phyloP scores from a whole-genome alignment of 2,888 invertebrate genomes.

The Noctuana brunneofusca region DNA sequence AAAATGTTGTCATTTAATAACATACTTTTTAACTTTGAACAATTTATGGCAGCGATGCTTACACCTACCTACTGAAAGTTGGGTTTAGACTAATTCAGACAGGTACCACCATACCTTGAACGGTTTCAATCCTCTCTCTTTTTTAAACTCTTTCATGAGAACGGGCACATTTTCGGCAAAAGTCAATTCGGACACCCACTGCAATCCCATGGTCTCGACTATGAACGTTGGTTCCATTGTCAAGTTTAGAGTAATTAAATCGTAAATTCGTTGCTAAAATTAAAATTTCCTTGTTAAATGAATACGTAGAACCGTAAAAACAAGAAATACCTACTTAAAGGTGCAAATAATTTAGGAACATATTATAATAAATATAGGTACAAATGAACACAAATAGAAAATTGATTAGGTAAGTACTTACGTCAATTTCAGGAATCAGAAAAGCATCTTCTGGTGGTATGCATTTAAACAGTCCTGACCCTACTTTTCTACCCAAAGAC shows the following conservation, averaged over 20 bases:
- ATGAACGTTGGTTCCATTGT: conserved; percentile 84
- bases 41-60: too few relatives aligned
- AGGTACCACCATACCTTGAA: conserved; percentile 68
- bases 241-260: conserved; percentile 81
- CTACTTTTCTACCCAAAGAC: conserved; percentile 78
- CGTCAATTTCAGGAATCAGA: conserved; percentile 74
- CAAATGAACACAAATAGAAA: too few relatives aligned
- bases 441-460: conserved; percentile 83
- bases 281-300: not conserved
- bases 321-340: too few relatives aligned
- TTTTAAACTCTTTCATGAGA: conserved; percentile 77
- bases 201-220: conserved; percentile 72
- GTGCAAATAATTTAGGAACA: too few relatives aligned
- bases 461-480: conserved; percentile 81
- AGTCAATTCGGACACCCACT: conserved; percentile 79
- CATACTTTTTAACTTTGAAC: not conserved
- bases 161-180: conserved; percentile 73
- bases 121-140: conserved; percentile 79
- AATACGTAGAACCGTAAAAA: not conserved
- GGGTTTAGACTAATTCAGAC: too few relatives aligned
- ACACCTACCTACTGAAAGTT: too few relatives aligned
- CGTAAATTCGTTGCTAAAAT: conserved; percentile 81
- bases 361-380: too few relatives aligned
- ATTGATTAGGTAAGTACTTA: conserved; percentile 48
- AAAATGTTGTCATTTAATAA: conserved; percentile 22